Conservation (phyloP, 1,140 invertebrate species). For the Drosophila navojoa region DNA sequence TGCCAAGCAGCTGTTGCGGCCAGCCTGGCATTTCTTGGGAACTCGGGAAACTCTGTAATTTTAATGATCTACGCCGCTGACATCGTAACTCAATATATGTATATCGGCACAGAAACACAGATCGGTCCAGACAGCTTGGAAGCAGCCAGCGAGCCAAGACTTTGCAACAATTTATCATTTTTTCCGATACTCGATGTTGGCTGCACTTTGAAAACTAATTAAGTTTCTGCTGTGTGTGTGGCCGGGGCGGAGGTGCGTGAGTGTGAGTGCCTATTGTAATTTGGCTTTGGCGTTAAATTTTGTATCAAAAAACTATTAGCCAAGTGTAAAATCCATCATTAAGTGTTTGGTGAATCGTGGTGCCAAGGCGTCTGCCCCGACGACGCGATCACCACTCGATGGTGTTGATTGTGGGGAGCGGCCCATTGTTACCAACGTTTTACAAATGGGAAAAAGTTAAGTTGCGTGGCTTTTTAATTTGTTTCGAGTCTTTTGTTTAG, state of each 20-base stretch:
- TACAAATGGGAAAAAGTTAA: slow-evolving; percentile 53
- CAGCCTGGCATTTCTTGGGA: slow-evolving; percentile 56
- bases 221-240: slow-evolving; percentile 70
- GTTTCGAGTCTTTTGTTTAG: slow-evolving; percentile 52
- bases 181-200: slow-evolving; percentile 23
- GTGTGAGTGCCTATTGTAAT: slow-evolving; percentile 59
- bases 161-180: slow-evolving; percentile 69
- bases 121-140: slow-evolving; percentile 74
- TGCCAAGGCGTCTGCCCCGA: slow-evolving; percentile 67
- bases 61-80: slow-evolving; percentile 70
- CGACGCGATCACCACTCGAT: slow-evolving; percentile 42
- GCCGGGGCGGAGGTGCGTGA: slow-evolving; percentile 38
- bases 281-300: slow-evolving; percentile 75
- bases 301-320: slow-evolving; percentile 81
- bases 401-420: slow-evolving; percentile 38
- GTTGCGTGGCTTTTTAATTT: slow-evolving; percentile 61
- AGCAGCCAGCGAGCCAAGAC: slow-evolving; percentile 37
- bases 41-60: slow-evolving; percentile 70
- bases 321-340: slow-evolving; percentile 74
- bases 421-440: slow-evolving; percentile 38
- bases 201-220: slow-evolving; percentile 79
- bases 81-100: slow-evolving; percentile 72
- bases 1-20: slow-evolving; percentile 31
- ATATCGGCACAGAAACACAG: slow-evolving; percentile 33
- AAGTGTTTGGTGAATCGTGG: slow-evolving; percentile 49